Percentiles rank a stretch among this genome's conserved stretches.
Conservation (phyloP, 2,888 invertebrate species). For the Sesia apiformis region DNA sequence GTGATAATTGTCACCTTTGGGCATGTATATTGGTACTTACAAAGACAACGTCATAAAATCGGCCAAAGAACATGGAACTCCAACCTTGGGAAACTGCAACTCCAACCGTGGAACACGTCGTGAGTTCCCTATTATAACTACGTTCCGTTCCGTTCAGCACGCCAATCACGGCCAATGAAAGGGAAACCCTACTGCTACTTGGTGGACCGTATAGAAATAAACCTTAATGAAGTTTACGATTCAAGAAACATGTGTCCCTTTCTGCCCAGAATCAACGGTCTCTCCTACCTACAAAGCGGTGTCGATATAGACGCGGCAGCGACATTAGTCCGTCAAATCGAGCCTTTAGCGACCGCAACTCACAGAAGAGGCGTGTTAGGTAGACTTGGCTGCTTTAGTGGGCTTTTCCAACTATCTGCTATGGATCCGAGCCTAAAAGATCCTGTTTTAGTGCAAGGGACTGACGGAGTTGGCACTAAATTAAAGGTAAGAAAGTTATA, state of each 20-base stretch:
- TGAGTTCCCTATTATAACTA: no score
- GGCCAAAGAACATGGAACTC: no score
- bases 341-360: slow-evolving; percentile 86
- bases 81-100: no score
- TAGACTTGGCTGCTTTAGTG: slow-evolving; percentile 93
- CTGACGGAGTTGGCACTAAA: slow-evolving; percentile 98
- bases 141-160: no score
- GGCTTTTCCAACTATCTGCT: slow-evolving; percentile 89
- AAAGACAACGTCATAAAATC: no score
- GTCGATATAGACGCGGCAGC: slow-evolving; percentile 97
- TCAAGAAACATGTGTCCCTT: neutral
- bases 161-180: no score
- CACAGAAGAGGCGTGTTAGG: slow-evolving; percentile 86
- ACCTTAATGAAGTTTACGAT: no score
- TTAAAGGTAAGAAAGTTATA: slow-evolving; percentile 78
- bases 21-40: no score
- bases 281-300: slow-evolving; percentile 92
- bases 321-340: slow-evolving; percentile 86
- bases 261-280: slow-evolving; percentile 56
- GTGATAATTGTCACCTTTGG: no score
- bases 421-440: slow-evolving; percentile 78
- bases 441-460: slow-evolving; percentile 93
- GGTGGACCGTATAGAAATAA: no score
- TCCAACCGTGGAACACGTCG: no score
- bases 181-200: no score